Base-by-base conservation (phyloP, 2,888 invertebrate species). In the Xestobium rufovillosum region DNA sequence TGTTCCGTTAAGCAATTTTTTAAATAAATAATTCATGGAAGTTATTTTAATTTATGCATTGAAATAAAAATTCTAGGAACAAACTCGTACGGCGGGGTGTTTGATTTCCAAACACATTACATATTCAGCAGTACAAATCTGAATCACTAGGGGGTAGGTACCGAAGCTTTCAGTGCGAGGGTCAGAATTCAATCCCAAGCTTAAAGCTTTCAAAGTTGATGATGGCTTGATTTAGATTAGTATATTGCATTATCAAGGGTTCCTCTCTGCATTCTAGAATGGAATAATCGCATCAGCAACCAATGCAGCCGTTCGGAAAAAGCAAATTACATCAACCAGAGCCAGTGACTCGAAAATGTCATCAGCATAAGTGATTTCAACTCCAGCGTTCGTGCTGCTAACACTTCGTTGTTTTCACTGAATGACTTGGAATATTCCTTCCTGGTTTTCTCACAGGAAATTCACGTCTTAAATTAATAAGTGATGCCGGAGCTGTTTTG, bases 141-240 rank as follows among this genome's bases (percentile, higher is more conserved):
- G 41, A 43, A 45, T 43, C 44, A 39, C 42, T 32, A 28, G 6
- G 23, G 23, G 23, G n/a, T 26, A 31, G 40, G 41, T 41, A 43
- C 38, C 36, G 43, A 45, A 47, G 40, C 45, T 44, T 44, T 47
- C 35, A 44, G 46, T 37, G 39, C 32, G 37, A 44, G 55, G 56
- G 54, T 55, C 52, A 53, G 50, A 51, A 53, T 54, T 54, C 53
- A 48, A 55, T 55, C 55, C 53, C 48, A 41, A 45, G 48, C 49
- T 49, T 52, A 44, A 45, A 48, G 51, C 51, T 50, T 49, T 46
- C 48, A 48, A 52, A 51, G 49, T 51, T 54, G 53, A 52, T 48
- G 51, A 53, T 52, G 54, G 55, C 44, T 47, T 53, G 53, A 57
- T 57, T 55, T 48, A 51, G 53, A 57, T 56, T 56, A 55, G 52